These are phyloP conservation scores for Allobates femoralis DNA, from an alignment of 2,797 vertebrate genomes.

Conservation along the genomic window DNA sequence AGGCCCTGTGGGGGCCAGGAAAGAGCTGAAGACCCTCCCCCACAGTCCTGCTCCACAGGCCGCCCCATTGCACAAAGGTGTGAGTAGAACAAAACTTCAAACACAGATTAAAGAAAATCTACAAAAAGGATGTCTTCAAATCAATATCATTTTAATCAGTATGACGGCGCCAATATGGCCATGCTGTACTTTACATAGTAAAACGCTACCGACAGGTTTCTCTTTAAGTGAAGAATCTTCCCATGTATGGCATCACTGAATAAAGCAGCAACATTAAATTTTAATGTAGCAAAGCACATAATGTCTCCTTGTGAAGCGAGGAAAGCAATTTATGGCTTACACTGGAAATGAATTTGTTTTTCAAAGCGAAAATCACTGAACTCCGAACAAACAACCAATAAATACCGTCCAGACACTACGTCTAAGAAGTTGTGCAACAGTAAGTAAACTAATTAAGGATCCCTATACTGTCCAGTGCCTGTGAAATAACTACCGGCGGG, in stretches of 20 bases:
- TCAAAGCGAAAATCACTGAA: constrained; percentile 20
- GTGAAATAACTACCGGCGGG: neutral
- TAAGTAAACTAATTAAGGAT: constrained; percentile 22
- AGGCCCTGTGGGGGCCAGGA: no score
- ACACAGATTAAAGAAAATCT: no score
- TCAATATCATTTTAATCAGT: no score
- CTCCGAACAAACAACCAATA: neutral
- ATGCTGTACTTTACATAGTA: no score
- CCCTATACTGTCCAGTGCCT: neutral
- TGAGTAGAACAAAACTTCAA: no score
- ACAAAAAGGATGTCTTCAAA: no score
- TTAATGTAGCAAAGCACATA: neutral
- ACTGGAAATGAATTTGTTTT: constrained; percentile 34
- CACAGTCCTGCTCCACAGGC: no score
- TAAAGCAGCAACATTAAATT: neutral
- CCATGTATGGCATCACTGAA: neutral
- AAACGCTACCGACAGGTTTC: no score
- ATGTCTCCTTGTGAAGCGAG: neutral
- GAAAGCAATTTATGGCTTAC: neutral
- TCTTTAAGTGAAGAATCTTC: neutral
- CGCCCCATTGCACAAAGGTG: no score
- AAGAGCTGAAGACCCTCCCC: no score
- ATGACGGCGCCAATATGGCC: no score
- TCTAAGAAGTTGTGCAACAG: constrained; percentile 1
- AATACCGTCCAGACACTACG: neutral